Percentiles rank a stretch among this genome's conserved stretches.
Evolutionary conservation across 2,113 vertebrate genomes (phyloP).

Genomic region (Siniperca knerii): DNA sequence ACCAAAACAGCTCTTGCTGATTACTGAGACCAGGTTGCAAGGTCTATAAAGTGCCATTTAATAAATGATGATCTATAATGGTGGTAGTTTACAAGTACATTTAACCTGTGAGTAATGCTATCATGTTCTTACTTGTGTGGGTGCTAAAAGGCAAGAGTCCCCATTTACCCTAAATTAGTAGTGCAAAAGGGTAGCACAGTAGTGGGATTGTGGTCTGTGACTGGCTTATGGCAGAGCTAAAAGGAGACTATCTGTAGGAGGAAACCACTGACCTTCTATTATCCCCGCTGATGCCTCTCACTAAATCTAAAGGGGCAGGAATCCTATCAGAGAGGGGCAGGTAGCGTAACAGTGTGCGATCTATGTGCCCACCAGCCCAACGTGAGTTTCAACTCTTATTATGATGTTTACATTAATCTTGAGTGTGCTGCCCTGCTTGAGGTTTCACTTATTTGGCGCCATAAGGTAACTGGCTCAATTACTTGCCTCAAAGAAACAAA

Average conservation of each 20-base stretch:
- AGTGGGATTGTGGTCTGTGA: conserved; percentile 35
- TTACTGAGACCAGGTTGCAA: conserved; percentile 19
- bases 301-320: conserved; percentile 68
- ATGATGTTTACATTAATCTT: conserved; percentile 34
- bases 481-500: conserved; percentile 8
- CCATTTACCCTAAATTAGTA: conserved; percentile 30
- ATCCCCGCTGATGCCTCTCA: conserved; percentile 35
- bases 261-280: conserved; percentile 61
- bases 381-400: conserved; percentile 62
- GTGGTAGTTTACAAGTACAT: conserved; percentile 38
- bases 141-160: conserved; percentile 34
- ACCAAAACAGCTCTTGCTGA: conserved; percentile 6
- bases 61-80: conserved; percentile 63
- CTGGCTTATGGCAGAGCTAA: conserved; percentile 42
- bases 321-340: conserved; percentile 64
- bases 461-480: conserved; percentile 54
- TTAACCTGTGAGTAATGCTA: conserved; percentile 45
- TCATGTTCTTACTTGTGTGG: conserved; percentile 51
- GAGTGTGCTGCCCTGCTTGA: conserved; percentile 23
- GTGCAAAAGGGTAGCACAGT: conserved; percentile 38
- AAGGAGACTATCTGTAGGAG: conserved; percentile 46
- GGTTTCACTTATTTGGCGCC: conserved; percentile 34
- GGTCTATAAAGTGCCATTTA: conserved; percentile 38
- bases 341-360: conserved; percentile 57
- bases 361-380: conserved; percentile 60